Evolutionary conservation across 37 sponge, comb jelly and placozoan genomes (phyloP).

Genomic region (Aplysina aerophoba): DNA sequence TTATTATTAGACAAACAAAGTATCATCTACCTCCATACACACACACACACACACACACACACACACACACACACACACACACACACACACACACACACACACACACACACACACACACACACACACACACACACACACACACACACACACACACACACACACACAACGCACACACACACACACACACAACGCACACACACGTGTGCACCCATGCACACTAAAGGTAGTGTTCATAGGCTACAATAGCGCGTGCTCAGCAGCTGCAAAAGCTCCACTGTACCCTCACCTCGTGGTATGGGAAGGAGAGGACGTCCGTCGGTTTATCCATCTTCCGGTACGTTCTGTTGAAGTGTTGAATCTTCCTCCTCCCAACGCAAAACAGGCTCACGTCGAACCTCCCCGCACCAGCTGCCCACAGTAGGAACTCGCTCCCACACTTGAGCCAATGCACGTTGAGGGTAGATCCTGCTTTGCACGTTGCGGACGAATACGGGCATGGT

Average conservation of each 20-base stretch:
- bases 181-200: constrained; percentile 9
- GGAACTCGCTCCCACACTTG: constrained; percentile 14
- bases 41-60: too few relatives aligned
- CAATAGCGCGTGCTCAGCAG: too few relatives aligned
- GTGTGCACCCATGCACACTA: background rate
- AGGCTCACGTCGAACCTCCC: constrained; percentile 52
- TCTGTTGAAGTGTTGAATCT: constrained; percentile 52
- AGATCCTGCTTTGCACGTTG: constrained; percentile 55
- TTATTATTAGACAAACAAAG: too few relatives aligned
- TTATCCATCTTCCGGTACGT: constrained; percentile 50
- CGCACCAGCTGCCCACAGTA: constrained; percentile 40
- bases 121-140: constrained; percentile 25
- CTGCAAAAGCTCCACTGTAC: background rate
- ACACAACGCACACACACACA: background rate
- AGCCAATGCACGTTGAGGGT: constrained; percentile 52
- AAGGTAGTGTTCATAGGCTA: too few relatives aligned
- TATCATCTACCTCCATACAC: too few relatives aligned
- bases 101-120: constrained; percentile 25
- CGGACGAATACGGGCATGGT: constrained; percentile 56
- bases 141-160: constrained; percentile 18
- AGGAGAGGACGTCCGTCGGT: constrained; percentile 76
- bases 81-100: background rate
- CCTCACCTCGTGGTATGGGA: constrained; percentile 76
- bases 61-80: too few relatives aligned
- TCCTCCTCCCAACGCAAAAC: constrained; percentile 46